These are phyloP conservation scores for Paramormyrops kingsleyae DNA, from an alignment of 2,113 vertebrate genomes.

Conservation along the genomic window DNA sequence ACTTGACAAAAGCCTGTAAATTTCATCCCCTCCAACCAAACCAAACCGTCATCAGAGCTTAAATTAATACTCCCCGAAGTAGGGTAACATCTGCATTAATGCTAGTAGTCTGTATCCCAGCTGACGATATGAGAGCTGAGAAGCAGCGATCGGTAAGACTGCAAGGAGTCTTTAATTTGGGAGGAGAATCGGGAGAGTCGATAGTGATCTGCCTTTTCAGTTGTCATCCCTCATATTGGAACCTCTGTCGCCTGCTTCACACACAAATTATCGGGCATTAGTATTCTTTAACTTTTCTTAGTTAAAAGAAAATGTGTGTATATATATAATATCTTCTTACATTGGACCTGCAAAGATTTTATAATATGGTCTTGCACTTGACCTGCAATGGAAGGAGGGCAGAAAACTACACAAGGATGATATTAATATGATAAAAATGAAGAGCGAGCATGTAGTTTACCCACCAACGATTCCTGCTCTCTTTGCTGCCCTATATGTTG, in stretches of 20 bases:
- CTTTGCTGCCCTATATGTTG: constrained; percentile 11
- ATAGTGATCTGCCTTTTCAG: neutral
- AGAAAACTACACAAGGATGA: neutral
- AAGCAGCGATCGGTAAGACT: neutral
- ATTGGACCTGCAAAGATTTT: neutral
- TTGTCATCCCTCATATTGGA: neutral
- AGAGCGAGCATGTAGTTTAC: neutral
- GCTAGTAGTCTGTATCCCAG: neutral
- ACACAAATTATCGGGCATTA: neutral
- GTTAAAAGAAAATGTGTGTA: neutral
- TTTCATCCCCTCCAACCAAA: neutral
- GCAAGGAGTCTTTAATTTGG: neutral
- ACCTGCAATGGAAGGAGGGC: neutral
- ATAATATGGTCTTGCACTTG: constrained; percentile 4
- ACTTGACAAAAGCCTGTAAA: constrained; percentile 1
- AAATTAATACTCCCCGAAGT: constrained; percentile 50
- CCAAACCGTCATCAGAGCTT: constrained; percentile 32
- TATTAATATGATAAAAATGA: neutral
- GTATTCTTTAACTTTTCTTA: neutral
- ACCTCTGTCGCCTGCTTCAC: neutral
- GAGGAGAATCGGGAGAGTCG: neutral
- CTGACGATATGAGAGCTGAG: neutral
- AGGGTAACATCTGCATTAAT: constrained; percentile 20
- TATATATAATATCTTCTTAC: neutral
- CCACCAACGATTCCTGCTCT: neutral